phyloP scores from a whole-genome alignment of 2,888 invertebrate species.

The Conops quadrifasciatus region DNA sequence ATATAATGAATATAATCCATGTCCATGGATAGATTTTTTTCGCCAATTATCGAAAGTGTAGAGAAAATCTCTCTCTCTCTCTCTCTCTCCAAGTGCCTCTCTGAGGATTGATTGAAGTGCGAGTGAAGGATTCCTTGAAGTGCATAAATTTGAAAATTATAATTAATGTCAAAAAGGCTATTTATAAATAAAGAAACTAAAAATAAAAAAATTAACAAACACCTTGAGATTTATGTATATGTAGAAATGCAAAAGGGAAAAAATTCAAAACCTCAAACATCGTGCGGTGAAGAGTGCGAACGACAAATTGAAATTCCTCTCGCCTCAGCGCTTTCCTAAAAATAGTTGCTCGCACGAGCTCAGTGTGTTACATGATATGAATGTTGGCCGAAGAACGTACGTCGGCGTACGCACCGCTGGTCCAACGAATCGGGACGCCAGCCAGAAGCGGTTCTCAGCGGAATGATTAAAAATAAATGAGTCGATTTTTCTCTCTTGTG shows the following conservation, averaged over 20 bases:
- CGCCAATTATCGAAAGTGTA: no score
- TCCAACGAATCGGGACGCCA: neutral
- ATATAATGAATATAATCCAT: no score
- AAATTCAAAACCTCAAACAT: slow-evolving; percentile 31
- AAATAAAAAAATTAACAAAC: neutral
- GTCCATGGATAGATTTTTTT: no score
- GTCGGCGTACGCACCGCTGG: neutral
- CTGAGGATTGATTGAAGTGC: neutral
- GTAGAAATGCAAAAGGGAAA: slow-evolving; percentile 37
- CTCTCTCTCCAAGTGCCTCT: no score
- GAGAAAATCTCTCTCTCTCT: no score
- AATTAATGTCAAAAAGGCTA: neutral
- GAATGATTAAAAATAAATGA: slow-evolving; percentile 19
- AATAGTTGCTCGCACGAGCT: slow-evolving; percentile 52
- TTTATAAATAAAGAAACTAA: neutral
- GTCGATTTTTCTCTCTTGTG: neutral
- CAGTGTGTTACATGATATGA: slow-evolving; percentile 55
- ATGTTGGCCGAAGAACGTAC: slow-evolving; percentile 27
- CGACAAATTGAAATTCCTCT: slow-evolving; percentile 19
- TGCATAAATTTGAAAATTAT: neutral
- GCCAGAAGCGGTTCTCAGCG: slow-evolving; percentile 29
- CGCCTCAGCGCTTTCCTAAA: slow-evolving; percentile 42
- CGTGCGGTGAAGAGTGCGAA: slow-evolving; percentile 31
- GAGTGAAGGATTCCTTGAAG: neutral
- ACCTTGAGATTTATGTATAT: slow-evolving; percentile 7